Evolutionary conservation across 1,140 invertebrate genomes (phyloP), one percentile per base, ranked within the genome.

Genomic region (Cotesia chilonis): DNA sequence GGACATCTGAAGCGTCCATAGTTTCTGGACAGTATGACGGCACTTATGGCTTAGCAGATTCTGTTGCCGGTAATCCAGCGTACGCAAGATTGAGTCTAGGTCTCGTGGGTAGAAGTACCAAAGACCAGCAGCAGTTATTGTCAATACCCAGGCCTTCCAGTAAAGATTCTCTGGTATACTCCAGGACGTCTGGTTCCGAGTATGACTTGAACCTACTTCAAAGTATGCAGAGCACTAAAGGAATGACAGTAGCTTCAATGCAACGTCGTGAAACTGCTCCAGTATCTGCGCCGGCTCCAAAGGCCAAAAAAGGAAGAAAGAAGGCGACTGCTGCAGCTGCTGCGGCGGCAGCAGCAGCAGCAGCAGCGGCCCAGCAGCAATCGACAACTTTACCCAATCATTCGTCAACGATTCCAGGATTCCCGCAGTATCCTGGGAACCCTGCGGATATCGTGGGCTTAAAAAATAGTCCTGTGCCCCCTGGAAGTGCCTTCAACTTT

Each of bases 401-500:
- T 73, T 14, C 70, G 0, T n/a, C 66, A 4, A 14, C 78, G 0
- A 85, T 77, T 69, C 79, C 17, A 68, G 77, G 38, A 35, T 80
- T 68, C 63, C 75, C 37, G 52, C 78, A 66, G 71, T 81, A 73
- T 38, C n/a, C 77, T 3, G 63, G 73, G 4, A 54, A 71, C 52
- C 14, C 68, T 1, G 72, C 60, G 28, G 80, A 83, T 70, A 74
- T 82, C 0, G 79, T 84, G 17, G 78, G 79, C 38, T 68, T 84
- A 28, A 83, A 85, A 71, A 85, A 84, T 66, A 57, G 80, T 12
- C 63, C 79, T 0, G 80, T 83, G 4, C 80, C 83, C 0, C 70
- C 83, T 5, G 76, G 83, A 20, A 86, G 83, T 75, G 84, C 84
- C 47, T 87, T 87, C 38, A 87, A 87, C 66, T 87, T 85, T 59